Base-by-base conservation (phyloP, 2,797 vertebrate species). In the Halcyon badia region DNA sequence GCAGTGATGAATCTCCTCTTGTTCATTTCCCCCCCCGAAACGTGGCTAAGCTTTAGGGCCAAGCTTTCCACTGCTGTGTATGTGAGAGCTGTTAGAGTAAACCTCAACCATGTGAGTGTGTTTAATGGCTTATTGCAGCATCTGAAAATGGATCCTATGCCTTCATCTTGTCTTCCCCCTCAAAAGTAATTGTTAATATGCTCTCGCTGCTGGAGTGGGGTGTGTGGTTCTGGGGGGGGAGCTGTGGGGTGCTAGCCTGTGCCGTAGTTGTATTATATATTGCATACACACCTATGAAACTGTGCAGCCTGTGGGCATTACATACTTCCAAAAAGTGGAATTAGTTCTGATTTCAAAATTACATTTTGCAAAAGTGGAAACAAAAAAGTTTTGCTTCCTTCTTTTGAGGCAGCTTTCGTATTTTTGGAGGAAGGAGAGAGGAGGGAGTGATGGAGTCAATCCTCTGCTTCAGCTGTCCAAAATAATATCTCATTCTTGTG, bases 401-500 rank as follows among this genome's bases (percentile, higher is more conserved):
- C 44, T 70, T 73, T 83, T 94, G 78, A 84, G 52, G 13, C 26
- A 62, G 68, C 10, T 90, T 90, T 90, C 30, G 2, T 83, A 25
- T 57, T 90, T 83, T 57, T 2, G n/a, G 31, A 28, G 24, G 33
- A 72, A 86, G 31, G 42, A 80, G 26, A 54, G 49, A 57, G 39
- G 20, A 81, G 28, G 25, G 30, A 92, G 70, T 21, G 39, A 44
- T 85, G 57, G 75, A 89, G 41, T 60, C 86, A 93, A 13, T 84
- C 73, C 62, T 64, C 66, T 89, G n/a, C 82, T 95, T 48, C 42
- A 93, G 51, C 80, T 77, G 77, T 72, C 80, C 77, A 70, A 92
- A 90, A 64, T 82, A 82, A 65, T 94, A 91, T 87, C 80, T 95
- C 73, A 91, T 75, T 87, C 72, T 90, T 92, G 84, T 89, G 91